phyloP scores from a whole-genome alignment of 2,113 vertebrate genomes.

The Ctenodactylus gundi region DNA sequence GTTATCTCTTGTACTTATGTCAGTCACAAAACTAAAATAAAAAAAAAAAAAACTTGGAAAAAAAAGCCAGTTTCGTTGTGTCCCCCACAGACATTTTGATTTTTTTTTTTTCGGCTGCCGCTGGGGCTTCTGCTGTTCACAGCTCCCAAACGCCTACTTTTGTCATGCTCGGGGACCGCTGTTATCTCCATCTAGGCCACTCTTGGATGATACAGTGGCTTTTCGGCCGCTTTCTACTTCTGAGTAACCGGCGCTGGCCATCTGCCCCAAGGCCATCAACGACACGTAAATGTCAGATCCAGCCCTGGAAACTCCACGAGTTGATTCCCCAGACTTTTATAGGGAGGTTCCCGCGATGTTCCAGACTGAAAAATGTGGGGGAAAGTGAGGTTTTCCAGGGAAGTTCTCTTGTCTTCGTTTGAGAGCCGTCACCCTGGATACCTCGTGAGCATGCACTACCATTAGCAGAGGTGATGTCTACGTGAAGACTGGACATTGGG shows the following conservation, averaged over 20 bases:
- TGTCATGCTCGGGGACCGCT: not conserved
- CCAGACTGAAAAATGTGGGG: not conserved
- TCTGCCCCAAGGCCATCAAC: fast-evolving
- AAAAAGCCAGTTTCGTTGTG: not conserved
- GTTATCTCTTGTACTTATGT: not conserved
- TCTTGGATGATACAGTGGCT: not conserved
- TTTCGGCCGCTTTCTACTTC: not conserved
- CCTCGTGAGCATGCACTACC: not conserved
- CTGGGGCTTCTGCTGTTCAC: not conserved
- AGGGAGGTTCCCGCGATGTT: not conserved
- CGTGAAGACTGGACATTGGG: not conserved
- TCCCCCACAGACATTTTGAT: fast-evolving
- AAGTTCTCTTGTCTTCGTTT: not conserved
- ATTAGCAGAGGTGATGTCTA: not conserved
- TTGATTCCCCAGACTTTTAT: not conserved
- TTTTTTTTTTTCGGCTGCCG: not conserved
- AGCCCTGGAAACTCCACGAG: not conserved
- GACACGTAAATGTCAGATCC: no score
- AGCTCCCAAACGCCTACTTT: not conserved
- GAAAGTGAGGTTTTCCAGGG: not conserved
- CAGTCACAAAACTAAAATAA: not conserved
- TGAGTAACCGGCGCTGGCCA: not conserved
- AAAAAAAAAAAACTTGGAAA: no score
- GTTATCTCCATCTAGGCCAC: not conserved
- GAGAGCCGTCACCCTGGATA: not conserved